Conservation (phyloP, 2,113 vertebrate species). For the Dicentrarchus labrax region DNA sequence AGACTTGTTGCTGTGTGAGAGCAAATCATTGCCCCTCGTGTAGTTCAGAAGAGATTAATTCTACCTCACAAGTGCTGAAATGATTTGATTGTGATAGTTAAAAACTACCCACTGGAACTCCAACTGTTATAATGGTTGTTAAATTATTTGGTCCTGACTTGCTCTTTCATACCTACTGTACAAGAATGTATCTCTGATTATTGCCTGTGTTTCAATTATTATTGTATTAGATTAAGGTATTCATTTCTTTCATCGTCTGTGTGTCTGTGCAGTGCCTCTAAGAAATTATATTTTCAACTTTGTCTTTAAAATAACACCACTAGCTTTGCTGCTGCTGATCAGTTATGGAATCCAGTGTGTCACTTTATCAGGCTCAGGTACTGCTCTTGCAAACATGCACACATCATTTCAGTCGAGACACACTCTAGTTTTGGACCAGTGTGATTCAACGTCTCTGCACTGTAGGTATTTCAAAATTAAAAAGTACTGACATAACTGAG, state of each 20-base stretch:
- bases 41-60: not conserved
- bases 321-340: not conserved
- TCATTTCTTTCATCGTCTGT: not conserved
- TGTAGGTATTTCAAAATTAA: conserved; percentile 6
- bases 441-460: not conserved
- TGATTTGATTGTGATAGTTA: not conserved
- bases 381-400: not conserved
- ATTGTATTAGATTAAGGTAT: not conserved
- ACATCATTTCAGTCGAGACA: not conserved
- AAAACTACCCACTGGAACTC: not conserved
- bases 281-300: not conserved
- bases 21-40: not conserved
- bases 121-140: not conserved
- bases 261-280: not conserved
- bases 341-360: not conserved
- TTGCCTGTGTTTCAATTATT: not conserved
- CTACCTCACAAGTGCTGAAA: conserved; percentile 8
- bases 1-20: not conserved
- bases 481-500: not conserved
- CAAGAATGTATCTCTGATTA: not conserved
- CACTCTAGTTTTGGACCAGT: not conserved
- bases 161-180: not conserved
- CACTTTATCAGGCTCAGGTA: not conserved
- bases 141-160: not conserved
- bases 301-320: not conserved